Conservation (phyloP, 2,797 vertebrate species). For the Naso thynnoides region DNA sequence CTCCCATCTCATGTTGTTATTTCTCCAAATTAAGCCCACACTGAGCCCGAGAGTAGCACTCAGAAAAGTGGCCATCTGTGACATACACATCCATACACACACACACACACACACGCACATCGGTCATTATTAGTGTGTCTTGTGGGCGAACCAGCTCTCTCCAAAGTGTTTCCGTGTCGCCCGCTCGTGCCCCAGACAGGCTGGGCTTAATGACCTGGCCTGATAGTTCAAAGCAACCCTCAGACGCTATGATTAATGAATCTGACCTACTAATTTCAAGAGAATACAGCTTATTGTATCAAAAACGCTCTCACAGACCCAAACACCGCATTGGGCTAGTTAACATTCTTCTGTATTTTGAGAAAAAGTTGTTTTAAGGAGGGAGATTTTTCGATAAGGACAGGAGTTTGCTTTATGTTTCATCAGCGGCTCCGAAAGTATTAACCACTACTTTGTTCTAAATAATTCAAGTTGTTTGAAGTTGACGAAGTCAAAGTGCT, state of each 20-base stretch:
- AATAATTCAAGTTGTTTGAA: slow-evolving; percentile 75
- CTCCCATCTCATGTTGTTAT: slow-evolving; percentile 78
- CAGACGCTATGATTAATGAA: slow-evolving; percentile 86
- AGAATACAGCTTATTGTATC: slow-evolving; percentile 85
- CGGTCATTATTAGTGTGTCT: slow-evolving; percentile 80
- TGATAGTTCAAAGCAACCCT: slow-evolving; percentile 84
- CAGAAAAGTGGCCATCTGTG: slow-evolving; percentile 57
- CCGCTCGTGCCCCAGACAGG: slow-evolving; percentile 80
- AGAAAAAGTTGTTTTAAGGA: slow-evolving; percentile 69
- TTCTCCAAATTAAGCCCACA: slow-evolving; percentile 81
- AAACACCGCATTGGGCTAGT: slow-evolving; percentile 68
- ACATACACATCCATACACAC: slow-evolving; percentile 49
- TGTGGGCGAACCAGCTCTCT: slow-evolving; percentile 77
- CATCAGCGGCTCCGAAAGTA: slow-evolving; percentile 73
- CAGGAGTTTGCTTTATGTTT: slow-evolving; percentile 74
- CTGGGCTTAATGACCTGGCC: slow-evolving; percentile 84
- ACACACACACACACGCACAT: slow-evolving; percentile 49
- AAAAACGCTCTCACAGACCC: slow-evolving; percentile 75
- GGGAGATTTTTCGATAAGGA: slow-evolving; percentile 76
- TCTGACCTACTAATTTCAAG: slow-evolving; percentile 83
- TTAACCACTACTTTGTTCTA: slow-evolving; percentile 77
- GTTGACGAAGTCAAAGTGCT: slow-evolving; percentile 68
- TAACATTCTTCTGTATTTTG: slow-evolving; percentile 84
- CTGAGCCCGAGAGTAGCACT: slow-evolving; percentile 61
- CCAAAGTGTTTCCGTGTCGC: slow-evolving; percentile 86